Percentiles rank a stretch among this genome's conserved stretches.
Evolutionary conservation across 1,140 invertebrate genomes (phyloP).

Genomic region (Dendroctonus ponderosae): DNA sequence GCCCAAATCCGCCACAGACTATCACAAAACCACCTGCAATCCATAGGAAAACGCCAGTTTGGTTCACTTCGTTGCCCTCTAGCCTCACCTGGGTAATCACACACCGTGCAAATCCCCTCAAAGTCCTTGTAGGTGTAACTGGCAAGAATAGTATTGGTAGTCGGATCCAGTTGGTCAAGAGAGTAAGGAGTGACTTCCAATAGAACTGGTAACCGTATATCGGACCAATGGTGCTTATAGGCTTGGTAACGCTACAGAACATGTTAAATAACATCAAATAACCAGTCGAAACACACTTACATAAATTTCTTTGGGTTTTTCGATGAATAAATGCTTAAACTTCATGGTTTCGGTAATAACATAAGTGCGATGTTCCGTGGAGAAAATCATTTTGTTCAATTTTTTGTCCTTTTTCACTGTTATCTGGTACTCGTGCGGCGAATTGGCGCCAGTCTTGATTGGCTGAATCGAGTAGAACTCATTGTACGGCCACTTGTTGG

Average conservation of each 20-base stretch:
- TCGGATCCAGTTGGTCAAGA: conserved; percentile 86
- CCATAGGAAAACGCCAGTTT: conserved; percentile 1
- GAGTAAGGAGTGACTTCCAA: conserved; percentile 87
- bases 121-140: conserved; percentile 94
- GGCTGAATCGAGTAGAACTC: conserved; percentile 78
- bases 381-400: conserved; percentile 93
- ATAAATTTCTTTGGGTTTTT: conserved; percentile 72
- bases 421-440: conserved; percentile 77
- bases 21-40: conserved; percentile 78
- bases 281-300: conserved; percentile 55
- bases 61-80: not conserved
- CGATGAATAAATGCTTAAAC: conserved; percentile 74
- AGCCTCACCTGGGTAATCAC: conserved; percentile 51
- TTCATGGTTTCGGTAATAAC: conserved; percentile 89
- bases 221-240: conserved; percentile 95
- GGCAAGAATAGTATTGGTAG: conserved; percentile 74
- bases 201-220: conserved; percentile 79
- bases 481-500: conserved; percentile 89
- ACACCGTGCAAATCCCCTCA: conserved; percentile 69
- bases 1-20: conserved; percentile 81
- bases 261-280: not conserved
- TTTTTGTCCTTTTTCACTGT: conserved; percentile 88
- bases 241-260: conserved; percentile 77
- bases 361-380: conserved; percentile 91
- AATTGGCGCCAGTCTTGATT: conserved; percentile 54